These are phyloP conservation scores for Gryllus bimaculatus DNA, from an alignment of 1,140 invertebrate genomes.

Conservation along the genomic window DNA sequence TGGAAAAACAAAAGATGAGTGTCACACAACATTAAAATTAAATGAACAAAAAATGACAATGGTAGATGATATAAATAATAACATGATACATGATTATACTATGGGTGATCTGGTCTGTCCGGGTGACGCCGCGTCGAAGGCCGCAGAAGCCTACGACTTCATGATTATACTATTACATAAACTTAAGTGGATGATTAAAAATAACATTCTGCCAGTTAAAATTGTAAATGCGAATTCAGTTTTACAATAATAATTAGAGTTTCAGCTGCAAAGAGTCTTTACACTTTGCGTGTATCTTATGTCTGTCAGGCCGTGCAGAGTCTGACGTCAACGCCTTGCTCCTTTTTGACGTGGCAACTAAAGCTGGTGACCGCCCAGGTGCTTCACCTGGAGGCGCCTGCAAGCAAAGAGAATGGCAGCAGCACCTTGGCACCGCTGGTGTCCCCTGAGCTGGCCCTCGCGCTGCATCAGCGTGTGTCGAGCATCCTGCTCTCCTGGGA, in stretches of 20 bases:
- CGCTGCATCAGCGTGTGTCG: constrained; percentile 46
- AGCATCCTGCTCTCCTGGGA: constrained; percentile 47
- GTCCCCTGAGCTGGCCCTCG: constrained; percentile 38
- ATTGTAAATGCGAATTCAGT: constrained; percentile 16
- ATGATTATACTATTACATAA: neutral
- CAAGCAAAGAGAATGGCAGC: constrained; percentile 21
- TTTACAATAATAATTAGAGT: neutral
- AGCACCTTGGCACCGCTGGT: constrained; percentile 28
- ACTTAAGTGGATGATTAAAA: neutral
- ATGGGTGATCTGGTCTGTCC: constrained; percentile 17
- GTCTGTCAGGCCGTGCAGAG: constrained; percentile 37
- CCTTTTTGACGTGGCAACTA: constrained; percentile 53
- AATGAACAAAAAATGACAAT: too few relatives aligned
- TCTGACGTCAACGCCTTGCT: constrained; percentile 37
- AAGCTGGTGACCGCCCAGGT: constrained; percentile 46
- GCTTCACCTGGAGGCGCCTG: constrained; percentile 25
- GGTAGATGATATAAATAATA: neutral
- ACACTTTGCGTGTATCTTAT: constrained; percentile 18
- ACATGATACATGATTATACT: constrained; percentile 14
- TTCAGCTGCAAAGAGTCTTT: neutral
- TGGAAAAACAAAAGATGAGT: too few relatives aligned
- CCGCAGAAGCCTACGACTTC: too few relatives aligned
- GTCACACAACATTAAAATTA: too few relatives aligned
- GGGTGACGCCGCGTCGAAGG: too few relatives aligned
- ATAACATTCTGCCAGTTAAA: constrained; percentile 15